These are phyloP conservation scores for Nothoprocta perdicaria DNA, from an alignment of 2,113 vertebrate genomes.

Conservation along the genomic window DNA sequence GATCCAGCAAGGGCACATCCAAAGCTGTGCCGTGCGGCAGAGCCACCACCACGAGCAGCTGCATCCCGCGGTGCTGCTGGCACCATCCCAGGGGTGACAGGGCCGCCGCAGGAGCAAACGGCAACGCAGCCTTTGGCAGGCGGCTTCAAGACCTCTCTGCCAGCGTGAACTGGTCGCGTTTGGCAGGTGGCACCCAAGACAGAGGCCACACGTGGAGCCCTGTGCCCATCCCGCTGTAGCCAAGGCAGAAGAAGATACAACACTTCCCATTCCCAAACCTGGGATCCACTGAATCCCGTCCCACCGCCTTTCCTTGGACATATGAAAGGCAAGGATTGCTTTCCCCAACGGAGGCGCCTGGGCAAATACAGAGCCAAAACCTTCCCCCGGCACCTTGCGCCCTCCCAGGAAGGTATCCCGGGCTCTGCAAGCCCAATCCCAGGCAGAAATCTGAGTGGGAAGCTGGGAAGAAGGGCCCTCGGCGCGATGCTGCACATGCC, in stretches of 20 bases:
- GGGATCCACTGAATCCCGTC: not conserved
- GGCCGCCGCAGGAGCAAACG: not conserved
- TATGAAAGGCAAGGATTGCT: not conserved
- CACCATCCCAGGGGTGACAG: accelerated
- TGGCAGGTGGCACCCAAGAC: not conserved
- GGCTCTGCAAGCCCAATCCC: not conserved
- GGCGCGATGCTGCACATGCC: not conserved
- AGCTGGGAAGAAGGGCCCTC: accelerated
- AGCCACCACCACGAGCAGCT: not conserved
- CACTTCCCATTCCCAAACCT: not conserved
- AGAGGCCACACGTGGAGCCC: not conserved
- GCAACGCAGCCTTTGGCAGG: not conserved
- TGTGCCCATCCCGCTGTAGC: not conserved
- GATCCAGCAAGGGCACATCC: not conserved
- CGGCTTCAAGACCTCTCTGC: too few species aligned
- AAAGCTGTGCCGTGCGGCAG: not conserved
- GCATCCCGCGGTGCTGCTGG: not conserved
- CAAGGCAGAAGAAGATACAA: not conserved
- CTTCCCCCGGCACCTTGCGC: not conserved
- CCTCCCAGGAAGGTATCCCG: not conserved
- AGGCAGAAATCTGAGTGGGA: not conserved
- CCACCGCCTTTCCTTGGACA: not conserved
- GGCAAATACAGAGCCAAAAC: not conserved
- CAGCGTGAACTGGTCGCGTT: not conserved
- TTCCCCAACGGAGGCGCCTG: accelerated